Percentiles rank a stretch among this genome's conserved stretches.
These are phyloP conservation scores for Phaetusa simplex DNA, from an alignment of 2,113 vertebrate species.

Conservation along the genomic window DNA sequence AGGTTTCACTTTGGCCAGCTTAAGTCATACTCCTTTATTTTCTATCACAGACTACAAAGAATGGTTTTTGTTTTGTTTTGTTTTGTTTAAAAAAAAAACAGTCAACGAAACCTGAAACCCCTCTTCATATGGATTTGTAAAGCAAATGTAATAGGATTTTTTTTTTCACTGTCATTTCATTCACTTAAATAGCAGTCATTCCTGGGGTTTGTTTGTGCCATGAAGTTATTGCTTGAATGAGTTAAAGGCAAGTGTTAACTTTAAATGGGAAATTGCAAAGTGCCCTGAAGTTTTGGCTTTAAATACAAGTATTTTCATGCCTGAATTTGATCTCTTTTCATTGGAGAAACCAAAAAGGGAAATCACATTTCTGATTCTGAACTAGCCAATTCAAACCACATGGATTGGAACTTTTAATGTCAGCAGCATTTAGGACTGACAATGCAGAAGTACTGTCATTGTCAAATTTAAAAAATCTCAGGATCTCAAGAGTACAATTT, in stretches of 20 bases:
- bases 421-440: background rate
- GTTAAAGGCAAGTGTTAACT: background rate
- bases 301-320: background rate
- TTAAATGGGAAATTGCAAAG: background rate
- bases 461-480: background rate
- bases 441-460: background rate
- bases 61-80: background rate
- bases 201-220: background rate
- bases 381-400: background rate
- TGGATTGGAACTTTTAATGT: background rate
- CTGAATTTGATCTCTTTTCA: background rate
- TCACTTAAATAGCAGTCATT: background rate
- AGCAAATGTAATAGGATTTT: background rate
- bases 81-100: too few relatives aligned
- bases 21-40: background rate
- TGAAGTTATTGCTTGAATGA: background rate
- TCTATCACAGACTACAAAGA: background rate
- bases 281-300: background rate
- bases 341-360: background rate
- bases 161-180: background rate
- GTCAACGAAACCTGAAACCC: fast-evolving
- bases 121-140: background rate
- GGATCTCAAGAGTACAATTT: background rate
- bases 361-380: background rate
- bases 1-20: background rate